Conservation (phyloP, 2,888 invertebrate genomes). For the Bhutanitis thaidina region DNA sequence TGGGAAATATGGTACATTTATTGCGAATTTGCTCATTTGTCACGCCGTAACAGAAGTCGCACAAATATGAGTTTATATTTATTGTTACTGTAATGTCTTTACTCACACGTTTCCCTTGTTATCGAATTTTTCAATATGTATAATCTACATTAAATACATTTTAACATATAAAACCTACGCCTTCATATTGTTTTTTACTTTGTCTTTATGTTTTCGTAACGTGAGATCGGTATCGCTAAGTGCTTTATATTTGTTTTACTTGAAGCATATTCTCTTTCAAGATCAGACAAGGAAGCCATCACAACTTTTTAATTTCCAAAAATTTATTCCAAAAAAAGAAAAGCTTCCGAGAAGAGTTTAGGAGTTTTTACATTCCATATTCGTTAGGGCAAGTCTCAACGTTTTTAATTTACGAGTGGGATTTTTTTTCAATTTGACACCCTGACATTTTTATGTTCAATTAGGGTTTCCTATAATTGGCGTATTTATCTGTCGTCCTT, state of each 20-base stretch:
- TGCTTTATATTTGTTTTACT: constrained; percentile 24
- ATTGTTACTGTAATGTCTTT: constrained; percentile 1
- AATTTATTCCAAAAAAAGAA: constrained; percentile 5
- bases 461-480: constrained; percentile 25
- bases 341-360: constrained; percentile 13
- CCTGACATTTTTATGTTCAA: constrained; percentile 28
- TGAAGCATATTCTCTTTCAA: neutral
- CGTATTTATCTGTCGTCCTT: constrained; percentile 24
- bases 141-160: too few relatives aligned
- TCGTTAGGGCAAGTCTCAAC: constrained; percentile 5
- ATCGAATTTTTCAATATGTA: neutral
- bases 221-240: constrained; percentile 27
- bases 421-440: constrained; percentile 19
- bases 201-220: constrained; percentile 21
- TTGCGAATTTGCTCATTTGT: constrained; percentile 6
- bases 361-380: constrained; percentile 8
- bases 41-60: constrained; percentile 1
- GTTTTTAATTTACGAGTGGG: constrained; percentile 19
- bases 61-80: neutral
- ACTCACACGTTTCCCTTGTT: constrained; percentile 1
- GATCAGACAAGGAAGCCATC: neutral
- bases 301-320: neutral
- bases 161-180: too few relatives aligned
- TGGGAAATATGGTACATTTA: constrained; percentile 1
- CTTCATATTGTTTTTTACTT: constrained; percentile 4